Conservation (phyloP, 2,113 vertebrate species). For the Sphyrna mokarran region DNA sequence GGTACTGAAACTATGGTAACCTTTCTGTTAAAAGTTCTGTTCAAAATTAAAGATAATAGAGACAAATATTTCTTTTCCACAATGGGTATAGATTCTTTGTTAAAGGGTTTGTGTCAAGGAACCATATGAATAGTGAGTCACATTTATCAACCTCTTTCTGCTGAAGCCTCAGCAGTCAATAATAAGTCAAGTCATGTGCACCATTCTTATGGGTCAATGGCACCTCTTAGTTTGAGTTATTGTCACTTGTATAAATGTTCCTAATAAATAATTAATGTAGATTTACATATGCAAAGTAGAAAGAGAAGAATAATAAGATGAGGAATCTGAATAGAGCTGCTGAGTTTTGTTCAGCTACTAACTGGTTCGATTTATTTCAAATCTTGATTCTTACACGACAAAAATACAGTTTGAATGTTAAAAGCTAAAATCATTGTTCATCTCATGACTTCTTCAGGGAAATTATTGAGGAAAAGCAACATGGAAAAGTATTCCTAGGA, state of each 20-base stretch:
- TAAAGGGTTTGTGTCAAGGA: neutral
- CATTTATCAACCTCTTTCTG: neutral
- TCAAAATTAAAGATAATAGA: neutral
- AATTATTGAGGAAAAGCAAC: neutral
- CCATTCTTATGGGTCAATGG: neutral
- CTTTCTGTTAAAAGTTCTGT: neutral
- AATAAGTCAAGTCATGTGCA: neutral
- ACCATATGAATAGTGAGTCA: neutral
- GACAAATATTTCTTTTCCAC: neutral
- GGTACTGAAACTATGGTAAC: constrained; percentile 11
- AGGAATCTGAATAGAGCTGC: neutral
- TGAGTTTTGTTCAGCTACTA: neutral
- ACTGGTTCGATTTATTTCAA: neutral
- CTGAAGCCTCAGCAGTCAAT: neutral
- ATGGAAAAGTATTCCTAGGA: neutral
- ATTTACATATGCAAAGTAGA: neutral
- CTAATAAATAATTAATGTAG: neutral
- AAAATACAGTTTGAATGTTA: neutral
- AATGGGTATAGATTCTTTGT: neutral
- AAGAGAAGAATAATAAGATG: neutral
- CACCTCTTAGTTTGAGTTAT: neutral
- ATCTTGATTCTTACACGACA: neutral
- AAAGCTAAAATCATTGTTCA: neutral
- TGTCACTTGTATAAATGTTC: neutral
- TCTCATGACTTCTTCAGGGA: neutral